These are phyloP conservation scores for Scrobipalpa atriplicella DNA, from an alignment of 2,888 invertebrate species.

Conservation along the genomic window DNA sequence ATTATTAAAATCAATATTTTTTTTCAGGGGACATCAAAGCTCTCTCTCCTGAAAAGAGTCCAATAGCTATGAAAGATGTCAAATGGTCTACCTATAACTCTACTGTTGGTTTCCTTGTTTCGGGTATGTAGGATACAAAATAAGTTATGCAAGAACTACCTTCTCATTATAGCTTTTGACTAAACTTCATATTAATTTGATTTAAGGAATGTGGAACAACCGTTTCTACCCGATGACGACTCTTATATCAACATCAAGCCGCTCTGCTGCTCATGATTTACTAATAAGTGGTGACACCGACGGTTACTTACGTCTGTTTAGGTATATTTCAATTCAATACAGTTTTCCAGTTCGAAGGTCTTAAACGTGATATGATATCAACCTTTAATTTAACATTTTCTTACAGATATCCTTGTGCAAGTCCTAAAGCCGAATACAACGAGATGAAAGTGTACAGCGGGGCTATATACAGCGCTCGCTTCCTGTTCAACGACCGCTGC, in stretches of 20 bases:
- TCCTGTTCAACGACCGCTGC: slow-evolving; percentile 93
- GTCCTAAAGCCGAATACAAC: slow-evolving; percentile 93
- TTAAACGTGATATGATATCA: not conserved
- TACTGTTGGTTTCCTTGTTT: slow-evolving; percentile 93
- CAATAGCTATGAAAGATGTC: slow-evolving; percentile 94
- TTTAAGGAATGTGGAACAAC: slow-evolving; percentile 93
- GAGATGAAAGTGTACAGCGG: slow-evolving; percentile 95
- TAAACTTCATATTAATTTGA: not conserved
- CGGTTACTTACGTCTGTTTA: slow-evolving; percentile 92
- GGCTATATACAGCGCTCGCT: slow-evolving; percentile 89
- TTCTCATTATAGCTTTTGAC: too few relatives aligned
- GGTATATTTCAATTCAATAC: slow-evolving; percentile 66
- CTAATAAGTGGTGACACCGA: slow-evolving; percentile 94
- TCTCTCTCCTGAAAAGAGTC: slow-evolving; percentile 92
- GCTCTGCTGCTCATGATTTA: slow-evolving; percentile 92
- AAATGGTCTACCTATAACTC: slow-evolving; percentile 95
- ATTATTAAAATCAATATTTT: not conserved
- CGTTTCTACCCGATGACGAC: slow-evolving; percentile 93
- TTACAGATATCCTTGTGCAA: slow-evolving; percentile 91
- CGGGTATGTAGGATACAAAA: slow-evolving; percentile 82
- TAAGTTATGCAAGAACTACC: too few relatives aligned
- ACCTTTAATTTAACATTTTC: not conserved
- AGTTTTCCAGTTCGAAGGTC: not conserved
- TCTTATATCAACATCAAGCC: slow-evolving; percentile 90
- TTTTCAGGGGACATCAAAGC: slow-evolving; percentile 94